Percentiles rank a stretch among this genome's conserved stretches.
phyloP scores from a whole-genome alignment of 2,113 vertebrate genomes.

The Cyprinus carpio region DNA sequence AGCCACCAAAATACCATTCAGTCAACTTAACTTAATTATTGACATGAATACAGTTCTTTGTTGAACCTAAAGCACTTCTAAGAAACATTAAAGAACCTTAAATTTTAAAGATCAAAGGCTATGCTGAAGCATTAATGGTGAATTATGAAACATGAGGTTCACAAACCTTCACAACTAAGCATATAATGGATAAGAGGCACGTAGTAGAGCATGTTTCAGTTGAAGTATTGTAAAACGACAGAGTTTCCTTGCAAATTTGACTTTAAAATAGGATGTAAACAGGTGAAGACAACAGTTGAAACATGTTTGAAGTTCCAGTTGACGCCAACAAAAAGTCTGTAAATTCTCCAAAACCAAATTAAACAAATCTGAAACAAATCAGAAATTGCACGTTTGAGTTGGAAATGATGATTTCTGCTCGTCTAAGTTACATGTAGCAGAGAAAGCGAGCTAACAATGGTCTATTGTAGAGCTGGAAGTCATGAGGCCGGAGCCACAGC shows the following conservation, averaged over 20 bases:
- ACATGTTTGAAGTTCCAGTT: neutral
- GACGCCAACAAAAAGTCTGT: neutral
- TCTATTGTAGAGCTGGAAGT: conserved; percentile 16
- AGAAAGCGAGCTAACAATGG: conserved; percentile 14
- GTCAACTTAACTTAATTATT: neutral
- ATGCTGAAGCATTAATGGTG: neutral
- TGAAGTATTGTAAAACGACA: neutral
- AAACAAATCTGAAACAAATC: conserved; percentile 14
- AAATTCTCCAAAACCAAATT: conserved; percentile 27
- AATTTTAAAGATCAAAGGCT: neutral
- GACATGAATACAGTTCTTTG: neutral
- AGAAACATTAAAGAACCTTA: neutral
- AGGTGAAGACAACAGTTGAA: conserved; percentile 50
- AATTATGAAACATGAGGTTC: neutral
- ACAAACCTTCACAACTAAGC: neutral
- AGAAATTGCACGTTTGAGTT: conserved; percentile 16
- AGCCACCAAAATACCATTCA: neutral
- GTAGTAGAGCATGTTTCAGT: no score
- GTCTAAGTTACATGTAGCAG: neutral
- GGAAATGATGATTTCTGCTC: neutral
- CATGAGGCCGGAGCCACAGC: neutral
- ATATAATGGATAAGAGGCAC: neutral
- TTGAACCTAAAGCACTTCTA: neutral
- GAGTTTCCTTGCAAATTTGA: neutral
- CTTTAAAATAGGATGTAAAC: conserved; percentile 9